Conservation (phyloP, 2,888 invertebrate species). For the Aleiodes alternator region DNA sequence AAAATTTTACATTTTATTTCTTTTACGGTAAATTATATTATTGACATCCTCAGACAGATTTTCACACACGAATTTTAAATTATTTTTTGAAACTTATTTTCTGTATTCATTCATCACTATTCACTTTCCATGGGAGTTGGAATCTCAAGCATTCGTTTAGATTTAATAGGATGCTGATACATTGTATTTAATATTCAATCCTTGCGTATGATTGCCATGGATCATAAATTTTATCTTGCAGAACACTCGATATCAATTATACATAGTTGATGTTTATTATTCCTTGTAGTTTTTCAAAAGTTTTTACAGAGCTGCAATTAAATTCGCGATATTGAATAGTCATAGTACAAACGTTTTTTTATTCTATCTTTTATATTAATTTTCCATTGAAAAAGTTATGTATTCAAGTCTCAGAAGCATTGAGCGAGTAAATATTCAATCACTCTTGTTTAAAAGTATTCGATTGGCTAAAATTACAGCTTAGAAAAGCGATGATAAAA, state of each 20-base stretch:
- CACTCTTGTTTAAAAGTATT: not conserved
- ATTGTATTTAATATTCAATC: constrained; percentile 23
- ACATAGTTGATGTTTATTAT: constrained; percentile 9
- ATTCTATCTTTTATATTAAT: not conserved
- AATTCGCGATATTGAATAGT: not conserved
- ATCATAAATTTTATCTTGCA: constrained; percentile 7
- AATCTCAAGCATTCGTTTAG: no score
- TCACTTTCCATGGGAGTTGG: not conserved
- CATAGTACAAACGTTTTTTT: not conserved
- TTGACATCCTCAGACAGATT: constrained; percentile 10
- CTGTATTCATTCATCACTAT: not conserved
- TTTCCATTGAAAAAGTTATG: not conserved
- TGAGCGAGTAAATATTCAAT: constrained; percentile 11
- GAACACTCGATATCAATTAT: not conserved
- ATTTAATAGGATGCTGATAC: not conserved
- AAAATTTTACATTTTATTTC: constrained; percentile 37
- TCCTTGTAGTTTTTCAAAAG: not conserved
- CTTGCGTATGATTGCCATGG: not conserved
- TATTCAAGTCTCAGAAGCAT: constrained; percentile 1
- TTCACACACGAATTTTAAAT: not conserved
- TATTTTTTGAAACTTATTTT: not conserved
- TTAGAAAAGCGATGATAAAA: not conserved
- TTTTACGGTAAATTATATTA: constrained; percentile 16
- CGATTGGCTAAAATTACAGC: constrained; percentile 1
- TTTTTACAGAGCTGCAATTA: constrained; percentile 9